Evolutionary conservation across 2,113 vertebrate species (phyloP), one percentile per base, ranked within the genome.

Genomic region (Semicossyphus pulcher): DNA sequence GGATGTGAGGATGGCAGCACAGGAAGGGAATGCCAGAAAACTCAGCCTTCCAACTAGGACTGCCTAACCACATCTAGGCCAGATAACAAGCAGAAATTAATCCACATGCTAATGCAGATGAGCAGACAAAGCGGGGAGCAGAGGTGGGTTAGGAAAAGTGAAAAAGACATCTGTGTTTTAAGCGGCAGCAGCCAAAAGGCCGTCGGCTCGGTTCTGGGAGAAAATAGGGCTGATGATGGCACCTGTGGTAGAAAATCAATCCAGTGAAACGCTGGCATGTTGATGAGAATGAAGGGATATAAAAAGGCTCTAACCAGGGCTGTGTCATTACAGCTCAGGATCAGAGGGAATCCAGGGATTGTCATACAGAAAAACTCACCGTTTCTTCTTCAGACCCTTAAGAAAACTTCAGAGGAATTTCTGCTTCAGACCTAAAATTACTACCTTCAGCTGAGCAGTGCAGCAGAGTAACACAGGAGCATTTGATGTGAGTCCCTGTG

Each of bases 51-150:
- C 78, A 79, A 74, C 64, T 77, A 79, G 59, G 69, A 70, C 82
- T 60, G 78, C 71, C 72, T 78, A 65, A 82, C 79, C 87, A 80
- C 74, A 80, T 86, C 78, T 72, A 51, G 37, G 61, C 61, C 75
- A 83, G 90, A 92, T 93, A 94, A 88, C 81, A 58, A 80, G 79
- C 77, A 76, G 74, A 76, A 89, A 91, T 89, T 90, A 90, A 92
- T 91, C 85, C 86, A 75, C 70, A 53, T 71, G 78, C 83, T 74
- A 87, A 84, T 84, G 66, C 63, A 74, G 76, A 79, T 60, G 80
- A 75, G 63, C 48, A 36, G 63, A 75, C 66, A 83, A 80, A 82
- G 70, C 18, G 39, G 54, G 74, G 16, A 64, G 74, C 54, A 62
- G 72, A 76, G 77, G 69, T 65, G 70, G 70, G 64, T 73, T 29